phyloP scores from a whole-genome alignment of 2,888 invertebrate genomes.

The Andricus curvator region DNA sequence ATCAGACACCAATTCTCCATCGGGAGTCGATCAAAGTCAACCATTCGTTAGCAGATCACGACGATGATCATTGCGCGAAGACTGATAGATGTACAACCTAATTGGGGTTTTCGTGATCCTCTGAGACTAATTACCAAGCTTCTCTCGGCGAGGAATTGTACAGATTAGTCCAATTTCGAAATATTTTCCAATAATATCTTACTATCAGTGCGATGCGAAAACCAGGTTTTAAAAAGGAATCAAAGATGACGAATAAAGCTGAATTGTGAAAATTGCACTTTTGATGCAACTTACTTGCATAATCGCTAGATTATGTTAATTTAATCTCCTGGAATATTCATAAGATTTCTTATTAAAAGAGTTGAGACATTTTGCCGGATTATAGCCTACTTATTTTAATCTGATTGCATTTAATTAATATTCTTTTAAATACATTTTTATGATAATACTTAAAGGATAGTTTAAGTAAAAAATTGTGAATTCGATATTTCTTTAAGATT shows the following conservation, averaged over 20 bases:
- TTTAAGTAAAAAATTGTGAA: neutral
- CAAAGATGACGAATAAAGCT: neutral
- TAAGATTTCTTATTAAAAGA: neutral
- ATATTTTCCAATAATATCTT: neutral
- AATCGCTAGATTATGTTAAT: neutral
- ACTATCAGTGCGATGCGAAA: neutral
- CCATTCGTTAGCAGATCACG: slow-evolving; percentile 11
- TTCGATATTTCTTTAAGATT: neutral
- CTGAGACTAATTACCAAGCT: slow-evolving; percentile 29
- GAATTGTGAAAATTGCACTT: neutral
- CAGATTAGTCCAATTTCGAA: slow-evolving; percentile 18
- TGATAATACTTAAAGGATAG: neutral
- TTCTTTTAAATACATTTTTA: neutral
- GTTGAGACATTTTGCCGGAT: neutral
- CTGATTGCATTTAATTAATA: neutral
- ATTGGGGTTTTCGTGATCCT: slow-evolving; percentile 34
- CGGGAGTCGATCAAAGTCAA: slow-evolving; percentile 10
- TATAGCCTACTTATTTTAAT: neutral
- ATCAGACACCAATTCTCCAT: neutral
- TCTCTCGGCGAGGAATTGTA: slow-evolving; percentile 10
- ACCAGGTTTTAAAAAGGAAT: neutral
- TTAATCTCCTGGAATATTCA: neutral
- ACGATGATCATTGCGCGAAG: slow-evolving; percentile 20
- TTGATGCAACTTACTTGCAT: neutral
- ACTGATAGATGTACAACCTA: slow-evolving; percentile 28